Conservation (phyloP, 2,797 vertebrate genomes). For the Neomorphus geoffroyi region DNA sequence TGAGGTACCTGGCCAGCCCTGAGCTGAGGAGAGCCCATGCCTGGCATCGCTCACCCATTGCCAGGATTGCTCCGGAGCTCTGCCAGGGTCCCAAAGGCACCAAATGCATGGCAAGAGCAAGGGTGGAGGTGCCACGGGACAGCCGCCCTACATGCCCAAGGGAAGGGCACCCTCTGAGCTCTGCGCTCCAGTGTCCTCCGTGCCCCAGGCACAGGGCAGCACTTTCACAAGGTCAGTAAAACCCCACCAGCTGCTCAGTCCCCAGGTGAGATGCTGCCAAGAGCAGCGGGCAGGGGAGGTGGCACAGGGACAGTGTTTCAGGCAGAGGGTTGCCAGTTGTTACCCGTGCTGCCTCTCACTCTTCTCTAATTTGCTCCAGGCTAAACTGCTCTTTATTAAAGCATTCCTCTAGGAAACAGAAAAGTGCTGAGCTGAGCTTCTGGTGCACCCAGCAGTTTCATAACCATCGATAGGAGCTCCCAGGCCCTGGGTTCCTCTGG, state of each 20-base stretch:
- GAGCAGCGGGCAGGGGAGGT: neutral
- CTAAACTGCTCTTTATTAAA: neutral
- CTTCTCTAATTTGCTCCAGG: constrained; percentile 10
- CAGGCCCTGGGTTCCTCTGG: rapidly evolving
- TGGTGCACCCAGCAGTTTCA: neutral
- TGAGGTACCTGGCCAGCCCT: neutral
- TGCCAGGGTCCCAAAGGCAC: no score
- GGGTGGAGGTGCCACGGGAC: neutral
- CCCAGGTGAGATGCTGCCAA: neutral
- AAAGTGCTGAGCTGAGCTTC: constrained; percentile 24
- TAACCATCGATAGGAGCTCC: neutral
- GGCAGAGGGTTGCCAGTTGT: neutral
- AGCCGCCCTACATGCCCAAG: rapidly evolving
- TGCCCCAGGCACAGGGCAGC: neutral
- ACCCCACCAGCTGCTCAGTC: rapidly evolving
- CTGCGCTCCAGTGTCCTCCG: rapidly evolving
- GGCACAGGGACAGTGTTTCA: rapidly evolving
- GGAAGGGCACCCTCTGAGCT: neutral
- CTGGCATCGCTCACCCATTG: neutral
- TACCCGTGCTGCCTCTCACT: neutral
- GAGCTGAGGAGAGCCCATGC: rapidly evolving
- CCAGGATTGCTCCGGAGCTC: neutral
- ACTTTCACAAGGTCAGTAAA: neutral
- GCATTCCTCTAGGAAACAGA: neutral
- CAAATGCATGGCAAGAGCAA: no score